Conservation (phyloP, 2,888 invertebrate genomes). For the Acleris sparsana region DNA sequence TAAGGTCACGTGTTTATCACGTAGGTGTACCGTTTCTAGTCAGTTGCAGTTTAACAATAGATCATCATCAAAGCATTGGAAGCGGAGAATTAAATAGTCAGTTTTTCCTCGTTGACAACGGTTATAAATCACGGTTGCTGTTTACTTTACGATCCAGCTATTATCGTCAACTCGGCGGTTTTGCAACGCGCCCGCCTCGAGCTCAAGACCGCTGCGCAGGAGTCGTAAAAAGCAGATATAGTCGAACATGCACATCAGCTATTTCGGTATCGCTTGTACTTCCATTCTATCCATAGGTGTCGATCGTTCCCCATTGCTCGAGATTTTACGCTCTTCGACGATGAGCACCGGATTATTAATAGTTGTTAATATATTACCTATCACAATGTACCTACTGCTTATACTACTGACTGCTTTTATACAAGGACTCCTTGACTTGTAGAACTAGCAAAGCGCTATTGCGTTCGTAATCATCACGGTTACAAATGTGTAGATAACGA, state of each 20-base stretch:
- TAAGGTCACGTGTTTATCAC: slow-evolving; percentile 41
- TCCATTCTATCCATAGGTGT: slow-evolving; percentile 52
- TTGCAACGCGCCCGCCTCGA: slow-evolving; percentile 69
- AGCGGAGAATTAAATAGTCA: slow-evolving; percentile 68
- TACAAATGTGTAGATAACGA: slow-evolving; percentile 44
- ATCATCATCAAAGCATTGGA: slow-evolving; percentile 71
- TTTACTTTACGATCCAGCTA: slow-evolving; percentile 79
- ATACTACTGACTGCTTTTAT: too few relatives aligned
- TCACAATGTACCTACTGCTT: too few relatives aligned
- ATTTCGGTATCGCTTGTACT: slow-evolving; percentile 66
- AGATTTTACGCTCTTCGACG: slow-evolving; percentile 27
- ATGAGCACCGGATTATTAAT: slow-evolving; percentile 30
- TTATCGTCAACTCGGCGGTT: slow-evolving; percentile 77
- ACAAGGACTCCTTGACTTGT: too few relatives aligned
- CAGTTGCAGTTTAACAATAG: slow-evolving; percentile 62
- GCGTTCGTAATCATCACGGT: slow-evolving; percentile 39
- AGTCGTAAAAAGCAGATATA: slow-evolving; percentile 76
- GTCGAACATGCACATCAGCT: slow-evolving; percentile 67
- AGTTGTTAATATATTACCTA: slow-evolving; percentile 17
- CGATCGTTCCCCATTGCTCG: slow-evolving; percentile 38
- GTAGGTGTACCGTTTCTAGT: slow-evolving; percentile 43
- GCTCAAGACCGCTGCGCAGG: slow-evolving; percentile 58
- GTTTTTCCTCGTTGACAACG: slow-evolving; percentile 74
- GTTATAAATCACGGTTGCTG: slow-evolving; percentile 74
- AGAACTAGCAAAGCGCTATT: slow-evolving; percentile 14